These are phyloP conservation scores for Argyresthia goedartella DNA, from an alignment of 2,888 invertebrate genomes.

Conservation along the genomic window DNA sequence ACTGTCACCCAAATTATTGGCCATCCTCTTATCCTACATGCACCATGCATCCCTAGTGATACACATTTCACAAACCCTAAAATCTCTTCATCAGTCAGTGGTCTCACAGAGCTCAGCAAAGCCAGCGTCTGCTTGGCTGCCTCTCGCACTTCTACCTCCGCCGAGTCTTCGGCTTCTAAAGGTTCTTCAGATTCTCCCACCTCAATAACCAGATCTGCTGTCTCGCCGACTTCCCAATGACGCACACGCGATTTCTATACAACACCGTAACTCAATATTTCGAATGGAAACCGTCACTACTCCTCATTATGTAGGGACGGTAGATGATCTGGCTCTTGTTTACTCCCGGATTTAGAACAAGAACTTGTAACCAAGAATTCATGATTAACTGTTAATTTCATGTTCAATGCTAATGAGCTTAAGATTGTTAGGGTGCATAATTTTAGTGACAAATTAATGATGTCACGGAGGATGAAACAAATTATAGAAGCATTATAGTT, in stretches of 20 bases:
- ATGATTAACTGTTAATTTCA: too few species aligned
- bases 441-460: too few species aligned
- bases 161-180: constrained; percentile 35
- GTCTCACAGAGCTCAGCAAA: constrained; percentile 36
- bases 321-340: too few species aligned
- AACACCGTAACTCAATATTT: neutral
- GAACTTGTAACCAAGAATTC: too few species aligned
- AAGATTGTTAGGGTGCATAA: too few species aligned
- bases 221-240: constrained; percentile 49
- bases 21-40: neutral
- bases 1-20: too few species aligned
- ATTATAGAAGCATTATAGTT: too few species aligned
- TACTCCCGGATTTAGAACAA: too few species aligned
- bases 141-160: constrained; percentile 34
- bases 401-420: too few species aligned
- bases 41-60: neutral
- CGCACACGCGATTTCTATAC: constrained; percentile 36
- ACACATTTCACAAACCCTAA: constrained; percentile 25
- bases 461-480: too few species aligned
- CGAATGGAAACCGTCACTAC: too few species aligned
- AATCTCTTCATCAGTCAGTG: constrained; percentile 41
- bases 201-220: constrained; percentile 24
- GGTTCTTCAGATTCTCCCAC: constrained; percentile 26
- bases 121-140: constrained; percentile 33
- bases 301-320: too few species aligned